Conservation (phyloP, 2,797 vertebrate species). For the Mormyrus hasselquistii region DNA sequence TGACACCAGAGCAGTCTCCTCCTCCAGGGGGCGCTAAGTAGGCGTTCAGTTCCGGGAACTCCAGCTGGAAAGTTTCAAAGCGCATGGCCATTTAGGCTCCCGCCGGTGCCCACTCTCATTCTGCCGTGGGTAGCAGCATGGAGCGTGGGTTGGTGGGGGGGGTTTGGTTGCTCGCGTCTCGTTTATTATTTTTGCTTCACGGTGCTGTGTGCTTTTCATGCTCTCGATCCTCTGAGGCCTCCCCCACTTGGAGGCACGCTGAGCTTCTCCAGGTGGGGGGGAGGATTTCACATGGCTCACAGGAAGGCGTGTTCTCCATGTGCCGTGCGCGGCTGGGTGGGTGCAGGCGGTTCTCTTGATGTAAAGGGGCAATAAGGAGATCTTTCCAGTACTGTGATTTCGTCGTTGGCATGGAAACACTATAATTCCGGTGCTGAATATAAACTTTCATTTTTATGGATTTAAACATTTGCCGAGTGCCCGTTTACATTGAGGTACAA, state of each 20-base stretch:
- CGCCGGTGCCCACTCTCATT: neutral
- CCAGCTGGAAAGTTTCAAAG: neutral
- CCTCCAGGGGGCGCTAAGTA: neutral
- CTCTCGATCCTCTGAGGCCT: neutral
- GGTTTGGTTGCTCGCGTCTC: neutral
- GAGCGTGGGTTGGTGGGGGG: neutral
- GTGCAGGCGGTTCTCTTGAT: neutral
- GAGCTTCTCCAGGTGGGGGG: neutral
- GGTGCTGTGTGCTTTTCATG: neutral
- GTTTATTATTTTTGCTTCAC: neutral
- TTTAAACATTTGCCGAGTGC: neutral
- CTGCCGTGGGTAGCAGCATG: neutral
- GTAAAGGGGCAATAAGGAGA: neutral
- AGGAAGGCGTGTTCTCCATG: neutral
- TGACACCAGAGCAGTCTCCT: neutral
- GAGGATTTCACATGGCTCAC: neutral
- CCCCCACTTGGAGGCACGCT: neutral
- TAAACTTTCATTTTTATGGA: conserved; percentile 6
- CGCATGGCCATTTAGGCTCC: neutral
- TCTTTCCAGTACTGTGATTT: neutral
- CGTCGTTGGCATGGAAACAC: conserved; percentile 10
- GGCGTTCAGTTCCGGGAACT: neutral
- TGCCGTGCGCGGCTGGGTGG: neutral
- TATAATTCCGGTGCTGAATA: neutral
- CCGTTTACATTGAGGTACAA: neutral